A percentile compares a stretch with the other conserved stretches of the same genome.
Evolutionary conservation across 1,140 invertebrate species (phyloP).

Genomic region (Eubasilissa regina): DNA sequence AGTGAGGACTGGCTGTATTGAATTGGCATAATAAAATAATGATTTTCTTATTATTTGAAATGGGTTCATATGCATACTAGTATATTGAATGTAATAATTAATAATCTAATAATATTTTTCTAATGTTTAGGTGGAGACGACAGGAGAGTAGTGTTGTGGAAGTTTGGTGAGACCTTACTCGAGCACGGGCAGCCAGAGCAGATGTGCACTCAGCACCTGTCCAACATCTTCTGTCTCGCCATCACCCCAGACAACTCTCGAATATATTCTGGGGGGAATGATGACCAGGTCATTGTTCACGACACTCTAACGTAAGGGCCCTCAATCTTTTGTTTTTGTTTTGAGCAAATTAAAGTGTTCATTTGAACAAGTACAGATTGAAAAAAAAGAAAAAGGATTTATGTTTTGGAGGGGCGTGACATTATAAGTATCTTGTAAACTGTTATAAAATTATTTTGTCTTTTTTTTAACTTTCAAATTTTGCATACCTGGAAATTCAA

Average conservation of each 20-base stretch:
- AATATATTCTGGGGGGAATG: conserved; percentile 95
- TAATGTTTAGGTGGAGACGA: conserved; percentile 91
- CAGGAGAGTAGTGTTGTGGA: conserved; percentile 90
- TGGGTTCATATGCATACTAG: background rate
- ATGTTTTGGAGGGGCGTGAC: too few relatives aligned
- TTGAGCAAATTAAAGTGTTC: background rate
- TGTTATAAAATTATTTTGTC: too few relatives aligned
- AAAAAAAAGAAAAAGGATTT: too few relatives aligned
- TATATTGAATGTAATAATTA: background rate
- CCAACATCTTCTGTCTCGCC: conserved; percentile 94
- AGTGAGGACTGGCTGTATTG: too few relatives aligned
- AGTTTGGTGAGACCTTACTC: conserved; percentile 83
- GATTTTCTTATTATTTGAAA: background rate
- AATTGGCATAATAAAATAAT: too few relatives aligned
- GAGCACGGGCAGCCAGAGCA: conserved; percentile 75
- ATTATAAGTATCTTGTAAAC: too few relatives aligned
- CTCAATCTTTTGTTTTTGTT: conserved; percentile 40
- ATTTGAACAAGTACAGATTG: too few relatives aligned
- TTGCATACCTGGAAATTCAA: too few relatives aligned
- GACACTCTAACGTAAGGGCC: conserved; percentile 82
- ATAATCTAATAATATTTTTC: too few relatives aligned
- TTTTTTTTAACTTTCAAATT: too few relatives aligned
- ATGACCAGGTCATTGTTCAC: conserved; percentile 93
- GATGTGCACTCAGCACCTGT: conserved; percentile 89
- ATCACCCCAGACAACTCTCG: conserved; percentile 86